Evolutionary conservation across 2,797 vertebrate genomes (phyloP).

Genomic region (Pteropus rufus): DNA sequence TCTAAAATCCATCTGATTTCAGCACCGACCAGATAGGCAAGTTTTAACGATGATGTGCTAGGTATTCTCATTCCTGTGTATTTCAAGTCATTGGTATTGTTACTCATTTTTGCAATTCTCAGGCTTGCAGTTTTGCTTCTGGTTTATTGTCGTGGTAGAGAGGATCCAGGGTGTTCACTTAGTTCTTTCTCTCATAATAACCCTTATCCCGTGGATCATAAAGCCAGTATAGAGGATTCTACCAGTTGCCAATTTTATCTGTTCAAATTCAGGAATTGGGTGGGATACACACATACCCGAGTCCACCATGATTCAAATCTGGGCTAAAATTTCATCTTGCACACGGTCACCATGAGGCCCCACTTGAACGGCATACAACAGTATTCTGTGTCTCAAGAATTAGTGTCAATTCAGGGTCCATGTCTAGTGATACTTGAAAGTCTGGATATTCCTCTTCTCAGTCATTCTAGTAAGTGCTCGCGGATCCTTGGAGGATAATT

Average conservation of each 20-base stretch:
- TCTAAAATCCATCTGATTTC: neutral
- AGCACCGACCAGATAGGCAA: neutral
- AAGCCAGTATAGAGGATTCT: neutral
- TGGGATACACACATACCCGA: neutral
- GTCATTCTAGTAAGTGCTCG: neutral
- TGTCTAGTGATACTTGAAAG: neutral
- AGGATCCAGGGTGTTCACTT: neutral
- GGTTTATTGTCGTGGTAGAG: neutral
- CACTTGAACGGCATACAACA: neutral
- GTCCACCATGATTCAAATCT: neutral
- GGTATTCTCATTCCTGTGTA: neutral
- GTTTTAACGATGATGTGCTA: neutral
- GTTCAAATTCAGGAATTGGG: neutral
- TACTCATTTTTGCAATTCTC: neutral
- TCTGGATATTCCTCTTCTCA: neutral
- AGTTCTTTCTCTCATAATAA: neutral
- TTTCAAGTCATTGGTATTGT: neutral
- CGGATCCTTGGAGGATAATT: neutral
- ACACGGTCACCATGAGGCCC: neutral
- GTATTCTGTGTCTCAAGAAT: neutral
- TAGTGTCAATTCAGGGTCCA: neutral
- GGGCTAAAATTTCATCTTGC: neutral
- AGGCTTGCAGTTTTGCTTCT: neutral
- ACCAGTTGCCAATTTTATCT: neutral
- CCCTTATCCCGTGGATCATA: neutral